These are phyloP conservation scores for Remorina albescens DNA, from an alignment of 2,797 vertebrate species.

Conservation along the genomic window DNA sequence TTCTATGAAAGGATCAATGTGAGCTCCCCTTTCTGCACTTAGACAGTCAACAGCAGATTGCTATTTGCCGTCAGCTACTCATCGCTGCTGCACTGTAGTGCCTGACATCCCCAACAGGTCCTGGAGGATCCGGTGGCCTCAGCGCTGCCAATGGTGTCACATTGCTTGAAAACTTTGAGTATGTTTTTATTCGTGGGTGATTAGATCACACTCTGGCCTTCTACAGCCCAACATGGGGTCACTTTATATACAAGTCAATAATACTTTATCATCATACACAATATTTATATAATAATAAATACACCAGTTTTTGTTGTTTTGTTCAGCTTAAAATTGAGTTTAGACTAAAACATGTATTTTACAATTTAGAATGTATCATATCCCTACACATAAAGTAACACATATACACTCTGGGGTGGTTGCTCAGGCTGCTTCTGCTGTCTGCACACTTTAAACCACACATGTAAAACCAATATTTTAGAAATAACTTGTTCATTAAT, in stretches of 20 bases:
- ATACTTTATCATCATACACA: neutral
- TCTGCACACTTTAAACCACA: neutral
- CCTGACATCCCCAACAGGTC: slow-evolving; percentile 47
- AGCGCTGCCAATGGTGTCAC: slow-evolving; percentile 18
- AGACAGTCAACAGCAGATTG: too few relatives aligned
- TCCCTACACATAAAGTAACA: too few relatives aligned
- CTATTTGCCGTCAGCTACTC: slow-evolving; percentile 24
- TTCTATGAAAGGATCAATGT: slow-evolving; percentile 25
- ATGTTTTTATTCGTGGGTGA: slow-evolving; percentile 47
- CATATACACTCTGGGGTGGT: too few relatives aligned
- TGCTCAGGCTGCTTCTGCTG: neutral
- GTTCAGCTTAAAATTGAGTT: neutral
- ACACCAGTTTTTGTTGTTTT: neutral
- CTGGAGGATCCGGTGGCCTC: slow-evolving; percentile 45
- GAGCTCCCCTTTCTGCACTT: slow-evolving; percentile 17
- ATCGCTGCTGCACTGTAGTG: slow-evolving; percentile 12
- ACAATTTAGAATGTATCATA: too few relatives aligned
- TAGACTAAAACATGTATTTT: neutral
- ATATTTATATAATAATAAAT: too few relatives aligned
- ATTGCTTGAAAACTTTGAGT: slow-evolving; percentile 21
- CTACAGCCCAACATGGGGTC: slow-evolving; percentile 8
- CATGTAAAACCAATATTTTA: neutral
- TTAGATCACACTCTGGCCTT: slow-evolving; percentile 21
- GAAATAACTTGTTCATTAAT: neutral
- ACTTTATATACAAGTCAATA: neutral